These are phyloP conservation scores for rabbit (Oryctolagus cuniculus) DNA, from an alignment of 2,113 vertebrate species.

Conservation along the genomic window mOryCun1.1 NC_091433.1:196872001-196872500, in stretches of 20 bases:
- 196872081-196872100: neutral
- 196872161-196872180: neutral
- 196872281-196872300: constrained; percentile 8
- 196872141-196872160: neutral
- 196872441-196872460: neutral
- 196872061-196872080: neutral
- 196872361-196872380: neutral
- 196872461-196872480: constrained; percentile 26
- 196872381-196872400: neutral
- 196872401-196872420: neutral
- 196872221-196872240: neutral
- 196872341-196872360: neutral
- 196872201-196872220: no score
- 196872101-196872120: neutral
- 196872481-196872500: neutral
- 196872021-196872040: neutral
- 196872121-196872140: neutral
- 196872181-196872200: neutral
- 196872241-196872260: neutral
- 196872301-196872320: neutral
- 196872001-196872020: neutral
- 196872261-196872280: neutral
- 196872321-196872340: neutral
- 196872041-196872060: neutral
- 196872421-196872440: neutral